Evolutionary conservation across 2,797 vertebrate genomes (phyloP), one percentile per base, ranked within the genome.

Genomic region (Rhinoraja longicauda): DNA sequence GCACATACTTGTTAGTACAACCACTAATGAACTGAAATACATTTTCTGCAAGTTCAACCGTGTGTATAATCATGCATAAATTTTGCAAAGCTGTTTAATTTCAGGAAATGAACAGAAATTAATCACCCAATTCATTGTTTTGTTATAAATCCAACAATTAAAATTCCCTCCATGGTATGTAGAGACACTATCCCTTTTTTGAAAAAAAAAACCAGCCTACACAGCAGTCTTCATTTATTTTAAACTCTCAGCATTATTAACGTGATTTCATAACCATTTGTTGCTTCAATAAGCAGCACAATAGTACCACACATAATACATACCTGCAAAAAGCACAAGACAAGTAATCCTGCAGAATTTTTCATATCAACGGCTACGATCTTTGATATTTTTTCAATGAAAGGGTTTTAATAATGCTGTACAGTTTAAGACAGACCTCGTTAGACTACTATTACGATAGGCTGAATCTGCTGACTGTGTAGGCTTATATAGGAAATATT

Each of bases 401-500:
- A 92, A 91, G 70, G 70, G 57, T 45, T 73, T 75, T 92, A 45
- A 67, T 10, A 92, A 92, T 53, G 90, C 90, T 92, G 39, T 75
- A 90, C 39, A 92, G 70, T 92, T 92, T 92, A 92, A 92, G 64
- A 57, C 39, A 36, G 45, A 26, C 90, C 36, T 92, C n/a, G 39
- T 29, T 73, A 3, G 39, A 75, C 39, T 17, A 15, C 13, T 70
- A 29, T 26, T 91, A 62, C 13, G 67, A 91, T 13, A 45, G 64
- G 12, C 39, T 91, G 45, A 91, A 53, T 26, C 24, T n/a, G 90
- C 45, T 15, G 70, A 73, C 70, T 92, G 90, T 92, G 90, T 92
- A 92, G 90, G 64, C 90, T 53, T 73, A 4, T 13, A 92, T 45
- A 92, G 70, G 67, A 92, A 70, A 92, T 57, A 57, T 26, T n/a